Evolutionary conservation across 2,888 invertebrate species (phyloP), one percentile per base, ranked within the genome.

Genomic region (Dioctria rufipes): DNA sequence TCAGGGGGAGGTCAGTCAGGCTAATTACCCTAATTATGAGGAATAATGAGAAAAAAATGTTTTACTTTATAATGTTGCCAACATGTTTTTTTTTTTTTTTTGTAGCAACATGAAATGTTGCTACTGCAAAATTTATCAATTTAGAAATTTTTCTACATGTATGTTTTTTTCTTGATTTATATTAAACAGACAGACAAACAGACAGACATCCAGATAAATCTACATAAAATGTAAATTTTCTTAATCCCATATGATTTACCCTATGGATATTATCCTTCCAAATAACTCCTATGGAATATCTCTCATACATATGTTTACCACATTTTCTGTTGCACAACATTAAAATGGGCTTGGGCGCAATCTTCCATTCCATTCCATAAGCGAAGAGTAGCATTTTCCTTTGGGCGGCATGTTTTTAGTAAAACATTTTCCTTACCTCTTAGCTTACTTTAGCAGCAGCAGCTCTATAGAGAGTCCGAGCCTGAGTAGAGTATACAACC

Each of bases 261-360:
- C n/a, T n/a, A n/a, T n/a, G n/a, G n/a, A 25, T 1, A 25, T 25
- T 25, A 25, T 25, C 25, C 25, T 25, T 25, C 25, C n/a, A n/a
- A n/a, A n/a, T n/a, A n/a, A n/a, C n/a, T n/a, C n/a, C n/a, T n/a
- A n/a, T n/a, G n/a, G n/a, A n/a, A n/a, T n/a, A n/a, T n/a, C n/a
- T n/a, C n/a, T n/a, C n/a, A n/a, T 6, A 8, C 43, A 58, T 58
- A 40, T 73, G 73, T 58, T 40, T 6, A 58, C 58, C 73, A 73
- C 40, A 73, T 58, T 73, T 73, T 73, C 58, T 60, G 73, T 60
- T 42, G 49, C 73, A 54, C 58, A 73, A 60, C 73, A 73, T 8
- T 6, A 1, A 9, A 6, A 54, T 9, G 6, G 9, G 37, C 6
- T 58, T 54, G 73, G 54, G 73, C 13, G 40, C 13, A 46, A 8